A percentile compares a stretch with the other conserved stretches of the same genome.
phyloP scores from a whole-genome alignment of 2,113 vertebrate genomes.

The Oncorhynchus masou region DNA sequence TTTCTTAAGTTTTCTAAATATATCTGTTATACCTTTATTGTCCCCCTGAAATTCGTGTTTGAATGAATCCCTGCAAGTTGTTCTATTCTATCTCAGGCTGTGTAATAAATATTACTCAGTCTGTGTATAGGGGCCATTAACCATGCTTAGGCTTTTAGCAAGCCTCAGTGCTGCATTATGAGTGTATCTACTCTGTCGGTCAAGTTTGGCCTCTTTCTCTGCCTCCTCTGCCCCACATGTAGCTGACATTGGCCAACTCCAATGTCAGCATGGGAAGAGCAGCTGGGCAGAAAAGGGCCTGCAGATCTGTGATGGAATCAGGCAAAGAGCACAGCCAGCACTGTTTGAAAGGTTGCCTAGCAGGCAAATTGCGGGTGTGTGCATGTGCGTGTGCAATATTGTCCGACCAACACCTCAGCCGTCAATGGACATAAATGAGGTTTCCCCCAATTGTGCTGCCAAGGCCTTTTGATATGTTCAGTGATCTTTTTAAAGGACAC shows the following conservation, averaged over 20 bases:
- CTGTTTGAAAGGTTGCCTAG: constrained; percentile 45
- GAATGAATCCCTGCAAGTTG: no score
- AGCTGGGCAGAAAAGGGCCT: constrained; percentile 60
- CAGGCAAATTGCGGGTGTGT: neutral
- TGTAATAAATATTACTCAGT: no score
- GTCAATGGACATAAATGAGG: constrained; percentile 20
- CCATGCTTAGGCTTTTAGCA: no score
- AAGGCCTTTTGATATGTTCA: constrained; percentile 32
- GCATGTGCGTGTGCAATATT: constrained; percentile 4
- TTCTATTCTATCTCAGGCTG: neutral
- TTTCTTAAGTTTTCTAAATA: neutral
- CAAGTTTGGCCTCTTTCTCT: constrained; percentile 1
- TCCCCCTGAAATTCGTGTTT: no score
- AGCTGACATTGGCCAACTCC: constrained; percentile 32
- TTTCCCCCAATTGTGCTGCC: constrained; percentile 1
- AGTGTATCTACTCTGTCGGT: neutral
- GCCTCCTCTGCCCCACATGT: neutral
- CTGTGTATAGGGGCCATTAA: no score
- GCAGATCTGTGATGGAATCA: constrained; percentile 65
- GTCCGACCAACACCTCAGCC: constrained; percentile 28
- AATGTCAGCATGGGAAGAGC: constrained; percentile 44
- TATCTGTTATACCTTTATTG: neutral
- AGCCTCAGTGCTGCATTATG: neutral
- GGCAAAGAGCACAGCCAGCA: constrained; percentile 50
- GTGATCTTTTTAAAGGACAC: constrained; percentile 30